Conservation (phyloP, 2,113 vertebrate species). For the Bolborhynchus lineola region DNA sequence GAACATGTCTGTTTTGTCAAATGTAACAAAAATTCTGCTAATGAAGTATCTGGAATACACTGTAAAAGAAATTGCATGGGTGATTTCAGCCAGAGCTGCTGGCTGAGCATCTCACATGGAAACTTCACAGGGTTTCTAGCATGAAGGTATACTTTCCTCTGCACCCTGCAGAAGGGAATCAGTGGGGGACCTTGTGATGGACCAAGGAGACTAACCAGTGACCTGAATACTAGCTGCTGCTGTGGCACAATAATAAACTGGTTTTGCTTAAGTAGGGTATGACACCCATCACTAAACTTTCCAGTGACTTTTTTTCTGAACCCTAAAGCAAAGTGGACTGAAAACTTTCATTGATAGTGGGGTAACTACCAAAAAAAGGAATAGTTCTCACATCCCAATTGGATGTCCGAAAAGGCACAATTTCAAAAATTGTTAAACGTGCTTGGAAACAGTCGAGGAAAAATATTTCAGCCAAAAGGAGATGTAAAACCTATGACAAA, state of each 20-base stretch:
- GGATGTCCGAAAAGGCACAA: background rate
- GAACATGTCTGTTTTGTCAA: background rate
- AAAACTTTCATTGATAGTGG: background rate
- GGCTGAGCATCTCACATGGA: background rate
- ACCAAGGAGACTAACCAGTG: background rate
- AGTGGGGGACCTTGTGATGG: background rate
- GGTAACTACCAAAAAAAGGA: background rate
- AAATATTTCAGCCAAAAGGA: background rate
- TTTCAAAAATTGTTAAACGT: background rate
- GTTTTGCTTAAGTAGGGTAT: background rate
- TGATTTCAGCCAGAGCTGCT: background rate
- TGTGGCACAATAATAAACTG: background rate
- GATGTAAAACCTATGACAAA: background rate
- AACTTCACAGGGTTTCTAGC: background rate
- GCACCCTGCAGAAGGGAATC: background rate
- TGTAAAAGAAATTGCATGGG: background rate
- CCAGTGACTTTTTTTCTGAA: background rate
- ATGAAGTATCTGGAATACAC: background rate
- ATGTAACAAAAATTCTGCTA: background rate
- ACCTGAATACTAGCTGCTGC: background rate
- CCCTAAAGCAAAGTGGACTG: background rate
- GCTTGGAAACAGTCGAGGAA: background rate
- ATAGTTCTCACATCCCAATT: background rate
- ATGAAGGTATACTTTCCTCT: background rate
- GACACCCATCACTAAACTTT: background rate